Evolutionary conservation across 2,888 invertebrate genomes (phyloP).

Genomic region (Heterodera filipjevi): DNA sequence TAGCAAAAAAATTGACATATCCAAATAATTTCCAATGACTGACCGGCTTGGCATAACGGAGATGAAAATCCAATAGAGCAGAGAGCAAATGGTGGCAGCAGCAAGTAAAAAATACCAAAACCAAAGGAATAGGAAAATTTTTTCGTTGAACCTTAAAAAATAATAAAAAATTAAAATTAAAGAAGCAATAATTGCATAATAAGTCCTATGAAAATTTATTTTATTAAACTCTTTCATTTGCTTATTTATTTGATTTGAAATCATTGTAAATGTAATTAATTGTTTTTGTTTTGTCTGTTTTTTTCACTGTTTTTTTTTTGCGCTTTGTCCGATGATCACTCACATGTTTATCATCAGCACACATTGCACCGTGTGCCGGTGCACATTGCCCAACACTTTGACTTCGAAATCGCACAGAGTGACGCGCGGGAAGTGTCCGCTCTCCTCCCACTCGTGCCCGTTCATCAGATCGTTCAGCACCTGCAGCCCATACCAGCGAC

Average conservation of each 20-base stretch:
- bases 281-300: neutral
- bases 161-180: too few relatives aligned
- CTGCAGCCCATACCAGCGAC: slow-evolving; percentile 64
- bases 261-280: neutral
- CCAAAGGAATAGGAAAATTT: slow-evolving; percentile 65
- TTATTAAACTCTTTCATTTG: neutral
- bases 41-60: slow-evolving; percentile 64
- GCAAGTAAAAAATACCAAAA: slow-evolving; percentile 65
- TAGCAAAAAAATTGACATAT: too few relatives aligned
- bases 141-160: slow-evolving; percentile 66
- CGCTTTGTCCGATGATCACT: neutral
- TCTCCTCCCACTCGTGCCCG: slow-evolving; percentile 65
- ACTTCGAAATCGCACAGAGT: slow-evolving; percentile 66
- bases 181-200: too few relatives aligned
- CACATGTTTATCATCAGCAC: slow-evolving; percentile 63
- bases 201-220: too few relatives aligned
- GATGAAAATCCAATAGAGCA: slow-evolving; percentile 65
- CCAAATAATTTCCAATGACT: neutral
- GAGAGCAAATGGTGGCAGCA: slow-evolving; percentile 63
- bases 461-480: slow-evolving; percentile 65
- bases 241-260: neutral
- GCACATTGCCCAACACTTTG: slow-evolving; percentile 64
- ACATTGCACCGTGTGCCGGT: slow-evolving; percentile 49
- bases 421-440: slow-evolving; percentile 56
- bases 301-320: neutral